These are phyloP conservation scores for Chionis minor DNA, from an alignment of 2,113 vertebrate species.

Conservation along the genomic window DNA sequence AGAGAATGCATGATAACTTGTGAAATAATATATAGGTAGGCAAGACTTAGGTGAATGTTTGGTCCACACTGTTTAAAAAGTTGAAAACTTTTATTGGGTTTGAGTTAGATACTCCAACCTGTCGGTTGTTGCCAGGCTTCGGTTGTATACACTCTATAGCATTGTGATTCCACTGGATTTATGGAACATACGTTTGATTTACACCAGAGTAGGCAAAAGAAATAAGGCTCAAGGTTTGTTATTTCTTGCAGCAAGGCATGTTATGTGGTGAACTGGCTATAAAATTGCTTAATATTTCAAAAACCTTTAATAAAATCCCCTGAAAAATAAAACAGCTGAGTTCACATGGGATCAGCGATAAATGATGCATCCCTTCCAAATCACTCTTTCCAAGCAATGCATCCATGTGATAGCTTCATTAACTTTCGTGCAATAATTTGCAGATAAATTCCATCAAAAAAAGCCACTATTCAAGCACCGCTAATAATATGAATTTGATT, in stretches of 20 bases:
- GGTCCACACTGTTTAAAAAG: neutral
- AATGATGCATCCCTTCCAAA: neutral
- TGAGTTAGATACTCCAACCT: neutral
- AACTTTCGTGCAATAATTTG: neutral
- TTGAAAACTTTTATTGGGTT: neutral
- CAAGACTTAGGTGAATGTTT: neutral
- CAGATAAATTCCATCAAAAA: constrained; percentile 2
- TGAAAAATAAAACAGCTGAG: neutral
- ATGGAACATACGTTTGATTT: neutral
- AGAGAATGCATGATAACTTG: neutral
- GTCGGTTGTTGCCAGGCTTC: neutral
- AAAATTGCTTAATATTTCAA: neutral
- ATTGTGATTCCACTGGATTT: neutral
- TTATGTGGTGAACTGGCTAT: neutral
- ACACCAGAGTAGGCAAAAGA: neutral
- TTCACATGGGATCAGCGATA: neutral
- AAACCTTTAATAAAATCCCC: neutral
- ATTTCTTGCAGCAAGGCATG: neutral
- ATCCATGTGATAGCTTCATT: neutral
- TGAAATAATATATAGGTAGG: neutral
- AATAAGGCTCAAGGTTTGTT: neutral
- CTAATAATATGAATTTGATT: constrained; percentile 18
- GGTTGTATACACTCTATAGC: neutral
- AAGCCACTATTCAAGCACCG: neutral
- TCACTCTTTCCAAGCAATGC: neutral